Evolutionary conservation across 2,113 vertebrate genomes (phyloP).

Genomic region (Periophthalmus modestus): DNA sequence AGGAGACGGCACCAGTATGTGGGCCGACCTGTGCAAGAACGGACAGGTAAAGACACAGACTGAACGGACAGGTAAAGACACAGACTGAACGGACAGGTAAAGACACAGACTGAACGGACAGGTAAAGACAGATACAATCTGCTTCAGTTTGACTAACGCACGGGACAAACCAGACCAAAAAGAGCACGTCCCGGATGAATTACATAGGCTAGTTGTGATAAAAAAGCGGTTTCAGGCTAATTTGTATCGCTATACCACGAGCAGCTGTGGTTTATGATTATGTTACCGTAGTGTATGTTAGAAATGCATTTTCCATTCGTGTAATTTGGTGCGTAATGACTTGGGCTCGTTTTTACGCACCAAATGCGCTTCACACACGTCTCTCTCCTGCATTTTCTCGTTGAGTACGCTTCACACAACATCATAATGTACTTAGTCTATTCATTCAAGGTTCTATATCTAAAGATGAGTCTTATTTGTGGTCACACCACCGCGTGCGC

Average conservation of each 20-base stretch:
- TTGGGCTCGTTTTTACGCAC: constrained; percentile 36
- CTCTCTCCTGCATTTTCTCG: background rate
- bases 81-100: too few relatives aligned
- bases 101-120: too few relatives aligned
- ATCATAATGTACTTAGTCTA: background rate
- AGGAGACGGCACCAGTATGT: constrained; percentile 90
- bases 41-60: constrained; percentile 83
- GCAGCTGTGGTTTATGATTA: background rate
- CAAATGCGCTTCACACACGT: background rate
- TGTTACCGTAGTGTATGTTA: too few relatives aligned
- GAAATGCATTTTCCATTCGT: background rate
- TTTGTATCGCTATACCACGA: background rate
- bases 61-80: too few relatives aligned
- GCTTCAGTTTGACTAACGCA: too few relatives aligned
- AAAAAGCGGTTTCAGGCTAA: background rate
- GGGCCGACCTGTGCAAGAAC: constrained; percentile 90
- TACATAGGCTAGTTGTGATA: background rate
- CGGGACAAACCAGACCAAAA: background rate
- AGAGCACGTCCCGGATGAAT: background rate
- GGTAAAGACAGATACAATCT: too few relatives aligned
- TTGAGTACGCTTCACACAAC: background rate
- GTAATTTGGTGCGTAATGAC: background rate
- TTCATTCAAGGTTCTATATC: background rate
- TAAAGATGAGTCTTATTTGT: background rate
- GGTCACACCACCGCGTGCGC: background rate